Evolutionary conservation across 2,113 vertebrate genomes (phyloP).

Genomic region (Zingel zingel): DNA sequence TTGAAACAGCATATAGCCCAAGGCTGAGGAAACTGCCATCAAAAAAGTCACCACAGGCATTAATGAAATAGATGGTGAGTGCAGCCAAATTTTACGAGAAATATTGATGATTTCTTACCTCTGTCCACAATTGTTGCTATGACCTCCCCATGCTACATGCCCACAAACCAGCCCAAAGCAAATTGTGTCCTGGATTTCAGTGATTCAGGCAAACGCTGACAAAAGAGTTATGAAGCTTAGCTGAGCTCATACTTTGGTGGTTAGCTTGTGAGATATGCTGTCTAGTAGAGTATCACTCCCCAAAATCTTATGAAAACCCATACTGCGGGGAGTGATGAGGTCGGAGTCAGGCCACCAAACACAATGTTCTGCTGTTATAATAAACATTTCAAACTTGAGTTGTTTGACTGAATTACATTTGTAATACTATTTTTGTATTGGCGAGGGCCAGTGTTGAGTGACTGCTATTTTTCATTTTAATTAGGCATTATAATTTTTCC

Average conservation of each 20-base stretch:
- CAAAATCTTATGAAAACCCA: no score
- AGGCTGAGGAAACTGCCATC: constrained; percentile 29
- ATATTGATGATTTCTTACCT: constrained; percentile 18
- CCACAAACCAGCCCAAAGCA: not conserved
- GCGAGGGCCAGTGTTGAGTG: not conserved
- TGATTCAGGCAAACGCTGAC: not conserved
- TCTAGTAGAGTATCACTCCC: no score
- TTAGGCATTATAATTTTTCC: constrained; percentile 31
- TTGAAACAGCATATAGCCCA: constrained; percentile 20
- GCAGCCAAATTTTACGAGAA: constrained; percentile 14
- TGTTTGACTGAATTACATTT: not conserved
- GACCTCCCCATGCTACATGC: constrained; percentile 17
- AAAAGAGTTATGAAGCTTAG: not conserved
- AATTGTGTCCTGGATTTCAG: constrained; percentile 1
- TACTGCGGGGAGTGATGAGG: no score
- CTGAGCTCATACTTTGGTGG: constrained; percentile 12
- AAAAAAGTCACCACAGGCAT: constrained; percentile 28
- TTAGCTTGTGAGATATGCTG: not conserved
- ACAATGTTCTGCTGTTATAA: no score
- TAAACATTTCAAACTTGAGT: no score
- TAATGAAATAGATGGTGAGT: constrained; percentile 48
- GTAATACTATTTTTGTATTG: not conserved
- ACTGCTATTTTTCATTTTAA: constrained; percentile 34
- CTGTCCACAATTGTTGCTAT: not conserved
- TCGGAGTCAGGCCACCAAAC: no score